Evolutionary conservation across 2,113 vertebrate species (phyloP), one percentile per base, ranked within the genome.

Genomic region (Polypterus senegalus): DNA sequence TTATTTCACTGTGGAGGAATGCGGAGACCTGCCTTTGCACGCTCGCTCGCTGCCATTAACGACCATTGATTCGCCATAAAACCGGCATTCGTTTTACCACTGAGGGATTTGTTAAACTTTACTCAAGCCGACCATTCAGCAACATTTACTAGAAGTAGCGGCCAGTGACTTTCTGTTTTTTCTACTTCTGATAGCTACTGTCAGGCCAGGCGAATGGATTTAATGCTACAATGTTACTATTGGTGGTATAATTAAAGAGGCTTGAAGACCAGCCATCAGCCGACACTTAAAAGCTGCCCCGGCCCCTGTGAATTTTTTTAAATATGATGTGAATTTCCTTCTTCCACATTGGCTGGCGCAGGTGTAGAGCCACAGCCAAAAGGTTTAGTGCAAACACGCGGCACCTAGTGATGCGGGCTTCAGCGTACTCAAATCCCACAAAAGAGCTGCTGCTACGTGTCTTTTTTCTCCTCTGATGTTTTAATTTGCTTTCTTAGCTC

Each of bases 211-310:
- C 63, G 61, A 69, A 58, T 66, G 76, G 74, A 72, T 82, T 81
- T 81, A 78, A 72, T 68, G 68, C 70, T 71, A 72, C 68, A 70
- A 70, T 61, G 63, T 62, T 71, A 63, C 74, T 73, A 68, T 48
- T 71, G 59, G 75, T 77, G 79, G 73, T 79, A 80, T 84, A 83
- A 86, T 86, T 80, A 83, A 73, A 69, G 61, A 65, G 60, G 60
- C 49, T 51, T 52, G 57, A 68, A 60, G 59, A 65, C 54, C 61
- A 43, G 48, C 9, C 61, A 49, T 58, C 63, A 57, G 58, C 27
- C 27, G 27, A 27, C 27, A 27, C 2, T 27, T 27, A 27, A 27
- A 27, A 27, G 27, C 27, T 27, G 27, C 27, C 27, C 27, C 27
- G 27, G 27, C 27, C 27, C 27, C 27, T 27, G 27, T 27, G 27